Conservation (phyloP, 2,113 vertebrate species). For the Nematolebias whitei region DNA sequence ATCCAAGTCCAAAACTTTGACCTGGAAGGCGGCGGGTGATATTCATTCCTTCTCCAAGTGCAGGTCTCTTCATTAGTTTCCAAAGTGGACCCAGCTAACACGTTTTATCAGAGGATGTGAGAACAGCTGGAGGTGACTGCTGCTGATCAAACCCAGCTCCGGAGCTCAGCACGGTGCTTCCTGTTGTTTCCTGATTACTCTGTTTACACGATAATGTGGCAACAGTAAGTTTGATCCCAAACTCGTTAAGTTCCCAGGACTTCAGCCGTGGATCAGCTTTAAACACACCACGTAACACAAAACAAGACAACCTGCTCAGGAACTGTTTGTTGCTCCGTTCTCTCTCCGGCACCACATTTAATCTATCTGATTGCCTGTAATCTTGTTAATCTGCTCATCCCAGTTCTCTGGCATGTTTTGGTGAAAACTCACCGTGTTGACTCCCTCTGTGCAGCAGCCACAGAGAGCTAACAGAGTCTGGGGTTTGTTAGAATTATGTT, state of each 20-base stretch:
- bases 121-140: constrained; percentile 26
- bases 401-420: constrained; percentile 36
- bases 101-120: constrained; percentile 39
- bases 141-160: constrained; percentile 44
- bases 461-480: constrained; percentile 3
- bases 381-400: constrained; percentile 41
- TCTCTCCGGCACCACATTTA: constrained; percentile 30
- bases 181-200: constrained; percentile 36
- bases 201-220: constrained; percentile 37
- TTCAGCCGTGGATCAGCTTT: constrained; percentile 27
- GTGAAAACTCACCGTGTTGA: constrained; percentile 45
- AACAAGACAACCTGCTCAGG: too few species aligned
- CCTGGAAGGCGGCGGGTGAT: too few species aligned
- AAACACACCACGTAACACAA: too few species aligned
- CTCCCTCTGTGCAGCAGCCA: constrained; percentile 33
- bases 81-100: constrained; percentile 5
- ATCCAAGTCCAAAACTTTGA: too few species aligned
- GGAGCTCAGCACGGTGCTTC: constrained; percentile 33
- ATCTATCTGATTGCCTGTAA: constrained; percentile 43
- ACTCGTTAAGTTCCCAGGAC: constrained; percentile 42
- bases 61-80: background rate
- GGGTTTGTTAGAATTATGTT: too few species aligned
- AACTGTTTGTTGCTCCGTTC: constrained; percentile 18
- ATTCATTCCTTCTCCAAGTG: too few species aligned
- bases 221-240: constrained; percentile 45